Conservation (phyloP, 2,888 invertebrate species). For the Hartigia nigra region DNA sequence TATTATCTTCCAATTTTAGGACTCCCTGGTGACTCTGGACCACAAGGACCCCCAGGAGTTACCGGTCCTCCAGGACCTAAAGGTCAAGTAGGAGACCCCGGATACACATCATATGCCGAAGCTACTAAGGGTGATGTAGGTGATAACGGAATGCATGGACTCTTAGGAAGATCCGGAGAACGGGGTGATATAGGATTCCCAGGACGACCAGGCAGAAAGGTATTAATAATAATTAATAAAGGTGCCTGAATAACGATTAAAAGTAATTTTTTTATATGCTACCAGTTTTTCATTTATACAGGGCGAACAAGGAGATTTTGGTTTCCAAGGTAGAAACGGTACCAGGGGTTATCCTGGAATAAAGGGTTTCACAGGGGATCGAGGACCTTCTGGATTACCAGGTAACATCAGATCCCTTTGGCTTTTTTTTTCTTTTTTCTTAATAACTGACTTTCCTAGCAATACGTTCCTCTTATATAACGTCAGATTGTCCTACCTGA, state of each 20-base stretch:
- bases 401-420: conserved; percentile 55
- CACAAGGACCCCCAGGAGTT: conserved; percentile 68
- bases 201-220: conserved; percentile 58
- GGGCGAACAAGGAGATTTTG: conserved; percentile 46
- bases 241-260: not conserved
- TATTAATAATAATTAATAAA: conserved; percentile 21
- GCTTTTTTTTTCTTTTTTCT: no score
- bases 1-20: conserved; percentile 29
- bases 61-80: conserved; percentile 66
- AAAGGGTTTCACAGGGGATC: conserved; percentile 70
- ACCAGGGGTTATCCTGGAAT: conserved; percentile 63
- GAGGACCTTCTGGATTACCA: conserved; percentile 61
- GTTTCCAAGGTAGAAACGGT: conserved; percentile 66
- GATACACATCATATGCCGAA: conserved; percentile 52
- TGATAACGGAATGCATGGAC: conserved; percentile 69
- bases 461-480: no score
- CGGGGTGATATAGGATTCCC: conserved; percentile 69
- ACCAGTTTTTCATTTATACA: conserved; percentile 20
- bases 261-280: not conserved
- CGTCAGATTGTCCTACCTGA: no score
- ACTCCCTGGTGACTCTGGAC: conserved; percentile 50
- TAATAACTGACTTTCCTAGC: no score
- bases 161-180: conserved; percentile 67
- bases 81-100: conserved; percentile 70
- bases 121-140: conserved; percentile 69